phyloP scores from a whole-genome alignment of 2,888 invertebrate genomes.

The Drosophila cognata region DNA sequence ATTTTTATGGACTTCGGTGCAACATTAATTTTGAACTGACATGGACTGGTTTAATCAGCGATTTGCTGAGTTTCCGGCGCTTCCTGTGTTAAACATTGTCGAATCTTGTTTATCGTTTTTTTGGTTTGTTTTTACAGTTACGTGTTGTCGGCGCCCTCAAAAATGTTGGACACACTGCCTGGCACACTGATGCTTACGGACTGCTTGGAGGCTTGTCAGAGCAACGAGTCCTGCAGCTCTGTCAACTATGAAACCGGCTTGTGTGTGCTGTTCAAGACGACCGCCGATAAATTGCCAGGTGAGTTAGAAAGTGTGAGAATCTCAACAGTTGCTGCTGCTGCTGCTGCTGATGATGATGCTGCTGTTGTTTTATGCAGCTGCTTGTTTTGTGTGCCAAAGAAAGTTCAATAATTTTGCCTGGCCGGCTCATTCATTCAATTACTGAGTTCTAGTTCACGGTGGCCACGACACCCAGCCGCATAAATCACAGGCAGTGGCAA shows the following conservation, averaged over 20 bases:
- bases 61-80: neutral
- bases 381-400: conserved; percentile 74
- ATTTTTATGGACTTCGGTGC: neutral
- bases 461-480: conserved; percentile 33
- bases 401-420: conserved; percentile 76
- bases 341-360: conserved; percentile 8
- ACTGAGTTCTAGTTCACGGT: conserved; percentile 78
- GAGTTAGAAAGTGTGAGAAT: conserved; percentile 84
- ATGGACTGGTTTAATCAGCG: neutral
- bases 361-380: conserved; percentile 21
- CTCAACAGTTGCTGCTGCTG: conserved; percentile 31
- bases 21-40: neutral
- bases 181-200: conserved; percentile 97
- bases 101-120: conserved; percentile 5
- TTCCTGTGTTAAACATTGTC: conserved; percentile 1
- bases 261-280: conserved; percentile 96
- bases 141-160: conserved; percentile 95
- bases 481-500: conserved; percentile 4
- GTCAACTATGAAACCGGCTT: conserved; percentile 98
- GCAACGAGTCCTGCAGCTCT: conserved; percentile 95
- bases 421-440: conserved; percentile 72
- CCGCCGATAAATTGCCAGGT: conserved; percentile 96
- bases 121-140: conserved; percentile 86
- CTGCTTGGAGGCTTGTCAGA: conserved; percentile 96
- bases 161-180: conserved; percentile 95